A percentile compares a stretch with the other conserved stretches of the same genome.
These are phyloP conservation scores for Zoanthus gigantus DNA, from an alignment of 92 coral and sea anemone species.

Conservation along the genomic window DNA sequence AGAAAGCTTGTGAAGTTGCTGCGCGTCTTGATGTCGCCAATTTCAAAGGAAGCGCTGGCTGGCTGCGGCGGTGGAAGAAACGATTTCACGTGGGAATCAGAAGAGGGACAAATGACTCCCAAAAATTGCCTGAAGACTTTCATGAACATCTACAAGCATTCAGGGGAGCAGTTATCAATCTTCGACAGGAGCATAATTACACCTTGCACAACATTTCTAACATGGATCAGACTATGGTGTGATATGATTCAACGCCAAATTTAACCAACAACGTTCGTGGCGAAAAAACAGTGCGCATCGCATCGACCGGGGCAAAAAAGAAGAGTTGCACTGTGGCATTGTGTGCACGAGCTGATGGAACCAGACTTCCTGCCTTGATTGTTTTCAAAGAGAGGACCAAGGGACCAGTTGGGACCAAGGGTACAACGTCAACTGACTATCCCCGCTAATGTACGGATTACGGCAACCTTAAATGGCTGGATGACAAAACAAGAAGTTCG, in stretches of 20 bases:
- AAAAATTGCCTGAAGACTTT: constrained; percentile 19
- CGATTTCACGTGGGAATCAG: not conserved
- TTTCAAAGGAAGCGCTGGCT: constrained; percentile 39
- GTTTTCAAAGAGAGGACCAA: too few relatives aligned
- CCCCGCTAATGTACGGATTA: too few relatives aligned
- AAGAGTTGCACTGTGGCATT: not conserved
- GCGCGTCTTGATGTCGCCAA: not conserved
- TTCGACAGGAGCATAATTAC: constrained; percentile 13
- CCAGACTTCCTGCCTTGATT: too few relatives aligned
- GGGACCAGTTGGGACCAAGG: too few relatives aligned
- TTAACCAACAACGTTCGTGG: constrained; percentile 15
- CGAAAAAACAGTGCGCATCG: constrained; percentile 14
- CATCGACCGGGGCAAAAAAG: constrained; percentile 9
- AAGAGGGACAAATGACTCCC: constrained; percentile 5
- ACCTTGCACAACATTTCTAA: constrained; percentile 24
- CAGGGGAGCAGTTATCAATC: not conserved
- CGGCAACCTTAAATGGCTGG: too few relatives aligned
- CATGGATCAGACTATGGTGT: constrained; percentile 31
- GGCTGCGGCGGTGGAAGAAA: constrained; percentile 32
- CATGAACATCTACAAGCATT: constrained; percentile 18
- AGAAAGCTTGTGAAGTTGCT: constrained; percentile 25
- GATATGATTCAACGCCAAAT: not conserved
- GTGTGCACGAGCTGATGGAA: too few relatives aligned
- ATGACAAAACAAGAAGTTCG: too few relatives aligned
- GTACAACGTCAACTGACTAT: too few relatives aligned